These are phyloP conservation scores for Hirundo rustica DNA, from an alignment of 2,797 vertebrate species.

Conservation along the genomic window DNA sequence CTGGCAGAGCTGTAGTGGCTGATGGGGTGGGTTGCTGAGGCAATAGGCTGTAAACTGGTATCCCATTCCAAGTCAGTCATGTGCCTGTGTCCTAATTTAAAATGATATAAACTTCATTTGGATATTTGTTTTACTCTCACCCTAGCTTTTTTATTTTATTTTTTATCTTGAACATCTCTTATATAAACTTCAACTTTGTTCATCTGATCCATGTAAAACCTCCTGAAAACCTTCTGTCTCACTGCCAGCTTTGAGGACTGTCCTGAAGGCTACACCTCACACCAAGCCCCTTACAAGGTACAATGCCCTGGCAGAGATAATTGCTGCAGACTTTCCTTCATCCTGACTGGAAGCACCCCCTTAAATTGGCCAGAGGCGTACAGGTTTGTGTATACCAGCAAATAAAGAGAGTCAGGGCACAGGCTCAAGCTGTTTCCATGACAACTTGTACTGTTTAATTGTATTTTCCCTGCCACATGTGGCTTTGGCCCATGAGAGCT, in stretches of 20 bases:
- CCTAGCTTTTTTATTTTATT: not conserved
- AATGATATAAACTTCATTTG: not conserved
- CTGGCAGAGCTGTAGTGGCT: not conserved
- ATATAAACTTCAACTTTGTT: not conserved
- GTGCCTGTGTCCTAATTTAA: not conserved
- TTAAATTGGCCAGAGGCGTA: not conserved
- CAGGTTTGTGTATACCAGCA: not conserved
- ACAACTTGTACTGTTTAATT: not conserved
- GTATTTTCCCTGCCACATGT: not conserved
- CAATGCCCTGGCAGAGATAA: not conserved
- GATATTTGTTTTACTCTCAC: not conserved
- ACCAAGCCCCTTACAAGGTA: not conserved
- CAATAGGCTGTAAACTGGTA: not conserved
- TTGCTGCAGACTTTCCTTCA: not conserved
- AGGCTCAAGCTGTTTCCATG: not conserved
- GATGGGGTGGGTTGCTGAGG: not conserved
- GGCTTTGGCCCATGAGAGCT: not conserved
- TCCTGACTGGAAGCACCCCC: not conserved
- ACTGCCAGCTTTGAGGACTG: not conserved
- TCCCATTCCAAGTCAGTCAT: not conserved
- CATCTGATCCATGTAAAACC: not conserved
- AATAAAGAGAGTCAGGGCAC: not conserved
- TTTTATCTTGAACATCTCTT: not conserved
- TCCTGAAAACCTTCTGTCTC: not conserved
- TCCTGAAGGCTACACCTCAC: not conserved